A percentile compares a stretch with the other conserved stretches of the same genome.
phyloP scores from a whole-genome alignment of 2,797 vertebrate species.

The Oreonectes daqikongensis region DNA sequence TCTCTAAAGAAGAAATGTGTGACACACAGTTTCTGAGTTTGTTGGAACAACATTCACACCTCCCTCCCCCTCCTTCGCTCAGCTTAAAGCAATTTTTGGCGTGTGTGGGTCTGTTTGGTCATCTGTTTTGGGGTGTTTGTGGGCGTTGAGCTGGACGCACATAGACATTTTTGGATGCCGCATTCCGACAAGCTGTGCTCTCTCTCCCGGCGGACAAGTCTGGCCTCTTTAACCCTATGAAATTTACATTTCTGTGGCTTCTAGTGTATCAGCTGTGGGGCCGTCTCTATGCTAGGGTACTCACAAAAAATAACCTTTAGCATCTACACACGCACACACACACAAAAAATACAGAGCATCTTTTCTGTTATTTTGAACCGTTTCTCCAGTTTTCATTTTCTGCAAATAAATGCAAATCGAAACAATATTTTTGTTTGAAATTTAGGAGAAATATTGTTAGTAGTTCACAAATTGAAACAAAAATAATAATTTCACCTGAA shows the following conservation, averaged over 20 bases:
- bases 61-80: neutral
- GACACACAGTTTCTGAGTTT: neutral
- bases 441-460: too few relatives aligned
- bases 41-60: neutral
- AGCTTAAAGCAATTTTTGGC: conserved; percentile 50
- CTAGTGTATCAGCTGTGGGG: neutral
- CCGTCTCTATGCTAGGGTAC: too few relatives aligned
- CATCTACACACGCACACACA: too few relatives aligned
- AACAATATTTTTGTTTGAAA: too few relatives aligned
- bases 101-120: conserved; percentile 9
- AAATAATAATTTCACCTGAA: too few relatives aligned
- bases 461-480: too few relatives aligned
- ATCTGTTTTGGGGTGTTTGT: conserved; percentile 39
- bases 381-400: too few relatives aligned
- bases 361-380: too few relatives aligned
- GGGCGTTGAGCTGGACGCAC: conserved; percentile 43
- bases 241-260: neutral
- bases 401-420: too few relatives aligned
- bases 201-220: conserved; percentile 28
- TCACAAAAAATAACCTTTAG: too few relatives aligned
- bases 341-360: too few relatives aligned
- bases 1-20: neutral
- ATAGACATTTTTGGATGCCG: conserved; percentile 46
- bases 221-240: conserved; percentile 15
- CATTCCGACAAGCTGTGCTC: conserved; percentile 46